Evolutionary conservation across 2,888 invertebrate species (phyloP).

Genomic region (Esperia sulphurella): DNA sequence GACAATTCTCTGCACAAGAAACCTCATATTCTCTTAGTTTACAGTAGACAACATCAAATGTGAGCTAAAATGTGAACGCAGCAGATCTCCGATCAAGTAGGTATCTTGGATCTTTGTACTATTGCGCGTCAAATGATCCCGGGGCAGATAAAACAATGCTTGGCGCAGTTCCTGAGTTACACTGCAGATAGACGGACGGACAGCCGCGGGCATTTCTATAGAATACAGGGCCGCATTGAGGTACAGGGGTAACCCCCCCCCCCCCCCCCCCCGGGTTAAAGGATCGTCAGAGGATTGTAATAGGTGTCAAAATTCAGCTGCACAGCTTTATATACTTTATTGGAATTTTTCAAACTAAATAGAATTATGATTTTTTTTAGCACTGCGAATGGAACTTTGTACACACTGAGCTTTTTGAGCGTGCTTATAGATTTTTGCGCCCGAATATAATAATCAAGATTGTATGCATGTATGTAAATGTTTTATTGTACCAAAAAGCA

Average conservation of each 20-base stretch:
- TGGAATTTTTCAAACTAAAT: too few species aligned
- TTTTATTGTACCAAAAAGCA: too few species aligned
- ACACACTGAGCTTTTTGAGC: too few species aligned
- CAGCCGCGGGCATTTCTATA: constrained; percentile 14
- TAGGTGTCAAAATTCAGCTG: too few species aligned
- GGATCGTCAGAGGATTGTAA: too few species aligned
- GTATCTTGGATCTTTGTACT: constrained; percentile 3
- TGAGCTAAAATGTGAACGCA: constrained; percentile 8
- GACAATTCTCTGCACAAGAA: background rate
- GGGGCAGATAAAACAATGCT: constrained; percentile 15
- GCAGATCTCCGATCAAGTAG: constrained; percentile 4
- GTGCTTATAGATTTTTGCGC: too few species aligned
- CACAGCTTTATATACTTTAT: too few species aligned
- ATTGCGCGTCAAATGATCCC: constrained; percentile 2
- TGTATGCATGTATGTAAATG: too few species aligned
- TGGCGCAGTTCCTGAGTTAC: constrained; percentile 32
- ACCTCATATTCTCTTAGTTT: background rate
- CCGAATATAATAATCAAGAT: too few species aligned
- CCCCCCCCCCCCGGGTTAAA: too few species aligned
- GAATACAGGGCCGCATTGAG: background rate
- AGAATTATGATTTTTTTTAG: too few species aligned
- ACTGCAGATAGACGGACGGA: constrained; percentile 32
- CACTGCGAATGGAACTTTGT: too few species aligned
- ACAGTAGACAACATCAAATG: background rate
- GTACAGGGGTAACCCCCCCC: background rate